phyloP scores from a whole-genome alignment of 2,888 invertebrate genomes.

The Myathropa florea region DNA sequence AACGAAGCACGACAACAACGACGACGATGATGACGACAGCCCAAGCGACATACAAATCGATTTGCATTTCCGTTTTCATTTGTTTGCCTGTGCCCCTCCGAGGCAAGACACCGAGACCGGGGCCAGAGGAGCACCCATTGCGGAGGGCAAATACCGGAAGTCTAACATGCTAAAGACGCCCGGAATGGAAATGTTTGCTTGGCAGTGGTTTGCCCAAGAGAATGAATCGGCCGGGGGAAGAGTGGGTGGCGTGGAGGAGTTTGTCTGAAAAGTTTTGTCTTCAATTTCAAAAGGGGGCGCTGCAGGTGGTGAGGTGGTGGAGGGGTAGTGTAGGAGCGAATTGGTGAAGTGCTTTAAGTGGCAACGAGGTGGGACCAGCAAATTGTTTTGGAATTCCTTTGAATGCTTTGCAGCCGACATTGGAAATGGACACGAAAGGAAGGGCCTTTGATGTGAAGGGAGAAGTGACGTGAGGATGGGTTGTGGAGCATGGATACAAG shows the following conservation, averaged over 20 bases:
- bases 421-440: background rate
- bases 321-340: too few species aligned
- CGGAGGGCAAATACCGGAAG: background rate
- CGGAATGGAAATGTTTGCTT: background rate
- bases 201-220: background rate
- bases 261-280: background rate
- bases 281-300: too few species aligned
- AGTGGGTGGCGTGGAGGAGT: background rate
- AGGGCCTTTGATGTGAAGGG: background rate
- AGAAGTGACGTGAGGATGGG: too few species aligned
- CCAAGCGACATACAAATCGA: conserved; percentile 62
- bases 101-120: background rate
- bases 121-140: background rate
- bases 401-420: background rate
- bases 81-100: background rate
- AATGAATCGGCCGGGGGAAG: background rate
- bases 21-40: conserved; percentile 23
- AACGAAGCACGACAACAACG: background rate
- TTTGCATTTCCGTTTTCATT: conserved; percentile 68
- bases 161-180: background rate
- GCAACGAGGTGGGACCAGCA: background rate
- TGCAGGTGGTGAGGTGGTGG: background rate
- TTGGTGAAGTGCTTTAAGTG: background rate
- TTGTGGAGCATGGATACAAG: too few species aligned
- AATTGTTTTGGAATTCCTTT: background rate